Percentiles rank a stretch among this genome's conserved stretches.
Conservation (phyloP, 2,888 invertebrate species). For the Rhyacophila evoluta region DNA sequence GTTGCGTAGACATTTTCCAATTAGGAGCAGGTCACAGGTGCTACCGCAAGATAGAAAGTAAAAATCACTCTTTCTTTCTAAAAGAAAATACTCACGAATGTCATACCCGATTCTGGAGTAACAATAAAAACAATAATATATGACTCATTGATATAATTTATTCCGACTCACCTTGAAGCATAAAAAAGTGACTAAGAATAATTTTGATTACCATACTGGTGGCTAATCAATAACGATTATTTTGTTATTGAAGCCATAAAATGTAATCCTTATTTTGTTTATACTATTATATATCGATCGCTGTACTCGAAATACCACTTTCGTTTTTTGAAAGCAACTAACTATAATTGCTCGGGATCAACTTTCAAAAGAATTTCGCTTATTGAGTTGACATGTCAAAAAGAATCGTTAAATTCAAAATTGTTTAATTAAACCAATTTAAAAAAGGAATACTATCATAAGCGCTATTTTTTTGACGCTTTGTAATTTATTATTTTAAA, state of each 20-base stretch:
- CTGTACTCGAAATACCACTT: constrained; percentile 44
- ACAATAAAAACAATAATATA: neutral
- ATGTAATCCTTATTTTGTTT: constrained; percentile 39
- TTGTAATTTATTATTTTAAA: too few species aligned
- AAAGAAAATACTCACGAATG: neutral
- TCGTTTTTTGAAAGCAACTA: constrained; percentile 50
- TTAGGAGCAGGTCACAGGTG: constrained; percentile 23
- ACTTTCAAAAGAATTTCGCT: constrained; percentile 46
- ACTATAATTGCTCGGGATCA: constrained; percentile 47
- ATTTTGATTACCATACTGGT: constrained; percentile 31
- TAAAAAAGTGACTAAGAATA: constrained; percentile 29
- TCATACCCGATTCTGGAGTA: neutral
- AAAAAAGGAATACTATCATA: too few species aligned
- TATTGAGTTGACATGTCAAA: neutral
- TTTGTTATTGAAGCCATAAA: neutral
- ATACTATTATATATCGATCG: neutral
- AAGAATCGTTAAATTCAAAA: too few species aligned
- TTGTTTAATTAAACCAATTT: too few species aligned
- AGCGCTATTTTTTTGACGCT: too few species aligned
- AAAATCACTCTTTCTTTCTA: constrained; percentile 26
- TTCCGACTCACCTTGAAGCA: neutral
- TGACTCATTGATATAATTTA: neutral
- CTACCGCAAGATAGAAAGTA: constrained; percentile 43
- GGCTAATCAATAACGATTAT: constrained; percentile 11
- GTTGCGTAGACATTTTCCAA: too few species aligned